Conservation (phyloP, 2,888 invertebrate genomes). For the Drosophila hamatofila region DNA sequence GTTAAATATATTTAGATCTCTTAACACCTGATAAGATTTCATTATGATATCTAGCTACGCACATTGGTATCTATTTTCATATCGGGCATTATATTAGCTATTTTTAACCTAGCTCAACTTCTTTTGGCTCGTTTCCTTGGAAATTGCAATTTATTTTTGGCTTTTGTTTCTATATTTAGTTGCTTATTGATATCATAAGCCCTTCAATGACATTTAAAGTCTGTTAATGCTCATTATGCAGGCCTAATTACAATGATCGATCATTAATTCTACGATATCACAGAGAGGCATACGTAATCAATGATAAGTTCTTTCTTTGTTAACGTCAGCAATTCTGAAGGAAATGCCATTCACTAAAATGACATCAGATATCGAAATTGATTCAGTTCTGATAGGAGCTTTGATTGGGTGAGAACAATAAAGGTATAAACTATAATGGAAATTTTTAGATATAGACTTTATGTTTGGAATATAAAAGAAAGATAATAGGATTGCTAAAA, state of each 20-base stretch:
- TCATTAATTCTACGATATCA: constrained; percentile 13
- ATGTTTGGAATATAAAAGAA: neutral
- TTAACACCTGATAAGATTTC: constrained; percentile 78
- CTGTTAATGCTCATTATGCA: constrained; percentile 16
- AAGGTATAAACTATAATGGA: neutral
- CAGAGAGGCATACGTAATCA: neutral
- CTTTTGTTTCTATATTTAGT: constrained; percentile 28
- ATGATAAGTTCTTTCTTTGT: neutral
- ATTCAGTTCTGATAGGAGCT: neutral
- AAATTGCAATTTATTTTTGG: constrained; percentile 47
- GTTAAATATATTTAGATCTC: constrained; percentile 44
- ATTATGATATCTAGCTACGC: constrained; percentile 61
- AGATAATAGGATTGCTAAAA: neutral
- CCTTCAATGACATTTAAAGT: constrained; percentile 19
- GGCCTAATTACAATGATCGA: constrained; percentile 32
- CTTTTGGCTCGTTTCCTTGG: constrained; percentile 21
- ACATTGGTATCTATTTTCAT: constrained; percentile 39
- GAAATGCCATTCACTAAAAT: neutral
- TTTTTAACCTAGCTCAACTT: constrained; percentile 13
- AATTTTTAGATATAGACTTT: neutral
- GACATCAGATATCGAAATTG: neutral
- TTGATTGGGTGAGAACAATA: neutral
- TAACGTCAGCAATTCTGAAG: constrained; percentile 1
- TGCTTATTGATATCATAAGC: constrained; percentile 7
- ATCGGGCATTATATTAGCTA: constrained; percentile 32